phyloP scores from a whole-genome alignment of 2,888 invertebrate genomes.

The Noctua pronuba region DNA sequence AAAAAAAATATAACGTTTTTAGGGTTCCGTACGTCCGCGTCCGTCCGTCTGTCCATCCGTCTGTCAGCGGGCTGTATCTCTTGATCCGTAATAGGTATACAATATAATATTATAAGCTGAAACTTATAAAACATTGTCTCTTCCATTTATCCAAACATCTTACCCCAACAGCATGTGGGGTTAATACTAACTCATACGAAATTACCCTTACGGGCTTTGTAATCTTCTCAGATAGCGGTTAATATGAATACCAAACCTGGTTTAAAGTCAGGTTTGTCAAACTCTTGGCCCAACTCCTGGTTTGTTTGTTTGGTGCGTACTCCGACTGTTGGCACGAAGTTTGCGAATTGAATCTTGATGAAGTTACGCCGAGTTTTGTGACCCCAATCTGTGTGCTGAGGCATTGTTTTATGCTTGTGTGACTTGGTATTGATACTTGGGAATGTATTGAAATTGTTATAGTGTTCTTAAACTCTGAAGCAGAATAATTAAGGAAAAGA shows the following conservation, averaged over 20 bases:
- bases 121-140: conserved; percentile 33
- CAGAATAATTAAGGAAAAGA: too few species aligned
- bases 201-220: conserved; percentile 78
- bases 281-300: conserved; percentile 70
- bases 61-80: too few species aligned
- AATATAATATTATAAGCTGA: too few species aligned
- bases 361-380: conserved; percentile 70
- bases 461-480: not conserved
- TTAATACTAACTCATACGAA: conserved; percentile 79
- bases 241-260: conserved; percentile 76
- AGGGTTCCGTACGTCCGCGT: too few species aligned
- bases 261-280: conserved; percentile 77
- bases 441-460: conserved; percentile 22
- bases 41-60: too few species aligned
- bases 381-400: conserved; percentile 66
- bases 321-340: conserved; percentile 65
- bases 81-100: too few species aligned
- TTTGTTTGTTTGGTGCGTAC: conserved; percentile 73
- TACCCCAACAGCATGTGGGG: conserved; percentile 64
- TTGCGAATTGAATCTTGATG: conserved; percentile 72
- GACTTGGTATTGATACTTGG: conserved; percentile 16
- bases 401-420: conserved; percentile 54
- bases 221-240: conserved; percentile 80
- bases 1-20: too few species aligned
- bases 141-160: conserved; percentile 65